phyloP scores from a whole-genome alignment of 2,113 vertebrate species.

The Puffinus mauretanicus region DNA sequence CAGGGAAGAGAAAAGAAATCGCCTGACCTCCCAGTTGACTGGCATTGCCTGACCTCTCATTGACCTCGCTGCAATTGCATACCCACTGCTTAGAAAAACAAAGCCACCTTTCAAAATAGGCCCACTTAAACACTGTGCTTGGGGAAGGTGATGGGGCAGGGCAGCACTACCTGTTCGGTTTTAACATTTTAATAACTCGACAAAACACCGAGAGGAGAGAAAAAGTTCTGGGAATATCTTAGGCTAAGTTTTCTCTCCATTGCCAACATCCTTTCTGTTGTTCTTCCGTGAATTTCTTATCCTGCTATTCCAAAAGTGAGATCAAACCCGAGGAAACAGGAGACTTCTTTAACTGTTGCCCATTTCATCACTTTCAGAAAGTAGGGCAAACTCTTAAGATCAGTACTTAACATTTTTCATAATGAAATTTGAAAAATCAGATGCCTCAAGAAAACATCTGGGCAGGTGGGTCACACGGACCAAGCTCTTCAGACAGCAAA shows the following conservation, averaged over 20 bases:
- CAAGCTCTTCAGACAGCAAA: background rate
- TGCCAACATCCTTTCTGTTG: background rate
- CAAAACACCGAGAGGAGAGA: background rate
- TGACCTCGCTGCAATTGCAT: background rate
- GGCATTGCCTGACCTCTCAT: constrained; percentile 28
- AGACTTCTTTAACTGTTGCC: background rate
- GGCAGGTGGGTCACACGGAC: background rate
- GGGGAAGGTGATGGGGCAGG: background rate
- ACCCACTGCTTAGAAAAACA: constrained; percentile 28
- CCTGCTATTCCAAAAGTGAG: background rate
- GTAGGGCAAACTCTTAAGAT: background rate
- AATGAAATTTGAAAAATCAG: background rate
- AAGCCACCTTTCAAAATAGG: constrained; percentile 19
- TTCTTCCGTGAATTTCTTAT: background rate
- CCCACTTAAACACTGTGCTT: background rate
- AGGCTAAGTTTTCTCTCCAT: background rate
- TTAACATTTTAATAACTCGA: background rate
- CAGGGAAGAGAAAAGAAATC: background rate
- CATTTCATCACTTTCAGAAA: background rate
- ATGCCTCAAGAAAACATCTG: background rate
- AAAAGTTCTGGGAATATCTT: background rate
- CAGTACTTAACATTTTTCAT: background rate
- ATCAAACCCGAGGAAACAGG: background rate
- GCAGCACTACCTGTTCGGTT: background rate
- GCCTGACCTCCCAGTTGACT: constrained; percentile 7